Evolutionary conservation across 2,113 vertebrate genomes (phyloP).

Genomic region (Potamarius usumacintae): DNA sequence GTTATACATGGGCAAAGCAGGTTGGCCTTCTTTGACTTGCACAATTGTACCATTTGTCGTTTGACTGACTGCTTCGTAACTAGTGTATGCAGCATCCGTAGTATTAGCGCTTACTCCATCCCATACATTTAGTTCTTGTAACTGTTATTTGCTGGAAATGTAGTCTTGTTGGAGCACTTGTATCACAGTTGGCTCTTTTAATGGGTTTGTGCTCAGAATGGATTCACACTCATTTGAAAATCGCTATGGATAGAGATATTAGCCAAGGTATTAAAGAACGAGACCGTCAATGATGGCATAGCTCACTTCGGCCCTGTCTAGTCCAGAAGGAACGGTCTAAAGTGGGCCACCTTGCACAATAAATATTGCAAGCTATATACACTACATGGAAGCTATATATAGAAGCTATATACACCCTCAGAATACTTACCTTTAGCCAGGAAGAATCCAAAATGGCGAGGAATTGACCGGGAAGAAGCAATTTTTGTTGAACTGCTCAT

Average conservation of each 20-base stretch:
- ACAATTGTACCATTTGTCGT: neutral
- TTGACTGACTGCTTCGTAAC: neutral
- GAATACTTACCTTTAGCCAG: too few relatives aligned
- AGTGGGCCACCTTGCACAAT: too few relatives aligned
- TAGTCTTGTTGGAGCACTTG: neutral
- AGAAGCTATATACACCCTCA: too few relatives aligned
- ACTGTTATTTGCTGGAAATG: neutral
- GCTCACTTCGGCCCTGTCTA: too few relatives aligned
- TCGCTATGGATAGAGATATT: neutral
- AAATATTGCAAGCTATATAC: too few relatives aligned
- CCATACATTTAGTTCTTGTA: neutral
- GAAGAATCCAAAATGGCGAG: too few relatives aligned
- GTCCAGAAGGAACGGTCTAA: too few relatives aligned
- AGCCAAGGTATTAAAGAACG: neutral
- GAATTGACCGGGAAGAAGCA: too few relatives aligned
- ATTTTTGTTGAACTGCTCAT: too few relatives aligned
- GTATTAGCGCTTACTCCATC: neutral
- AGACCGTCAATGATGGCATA: too few relatives aligned
- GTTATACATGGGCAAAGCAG: slow-evolving; percentile 51
- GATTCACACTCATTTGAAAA: slow-evolving; percentile 6
- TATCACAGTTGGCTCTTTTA: neutral
- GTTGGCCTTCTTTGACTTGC: slow-evolving; percentile 15
- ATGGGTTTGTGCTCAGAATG: neutral
- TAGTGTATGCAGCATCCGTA: neutral
- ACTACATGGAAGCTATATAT: too few relatives aligned